These are phyloP conservation scores for Spilosoma lubricipeda DNA, from an alignment of 2,888 invertebrate genomes.

Conservation along the genomic window DNA sequence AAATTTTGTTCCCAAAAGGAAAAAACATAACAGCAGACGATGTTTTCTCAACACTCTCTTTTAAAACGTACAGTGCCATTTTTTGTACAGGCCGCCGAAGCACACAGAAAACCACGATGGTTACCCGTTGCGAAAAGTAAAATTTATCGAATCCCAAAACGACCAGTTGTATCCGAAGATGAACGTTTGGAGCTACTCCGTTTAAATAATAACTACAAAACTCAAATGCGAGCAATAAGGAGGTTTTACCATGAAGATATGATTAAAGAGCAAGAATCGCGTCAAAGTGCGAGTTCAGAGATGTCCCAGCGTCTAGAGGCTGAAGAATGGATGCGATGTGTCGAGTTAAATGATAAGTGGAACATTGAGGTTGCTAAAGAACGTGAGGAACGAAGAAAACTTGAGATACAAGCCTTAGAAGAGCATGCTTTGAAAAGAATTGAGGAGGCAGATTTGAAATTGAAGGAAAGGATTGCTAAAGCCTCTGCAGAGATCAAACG, in stretches of 20 bases:
- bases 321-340: slow-evolving; percentile 88
- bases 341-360: slow-evolving; percentile 89
- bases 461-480: slow-evolving; percentile 66
- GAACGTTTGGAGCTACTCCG: slow-evolving; percentile 89
- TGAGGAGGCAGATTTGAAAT: slow-evolving; percentile 70
- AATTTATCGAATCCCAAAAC: slow-evolving; percentile 89
- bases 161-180: slow-evolving; percentile 86
- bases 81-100: slow-evolving; percentile 70
- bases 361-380: slow-evolving; percentile 87
- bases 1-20: neutral
- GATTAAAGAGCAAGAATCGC: slow-evolving; percentile 78
- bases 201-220: slow-evolving; percentile 90
- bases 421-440: slow-evolving; percentile 78
- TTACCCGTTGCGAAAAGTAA: slow-evolving; percentile 93
- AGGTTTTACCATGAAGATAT: slow-evolving; percentile 85
- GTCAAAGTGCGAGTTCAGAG: slow-evolving; percentile 84
- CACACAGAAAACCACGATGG: slow-evolving; percentile 92
- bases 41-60: slow-evolving; percentile 61
- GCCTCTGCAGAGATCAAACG: slow-evolving; percentile 82
- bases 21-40: slow-evolving; percentile 31
- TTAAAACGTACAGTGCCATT: slow-evolving; percentile 72
- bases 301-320: slow-evolving; percentile 86
- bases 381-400: slow-evolving; percentile 86
- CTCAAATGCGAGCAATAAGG: slow-evolving; percentile 86
- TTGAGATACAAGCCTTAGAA: slow-evolving; percentile 79